Evolutionary conservation across 2,113 vertebrate genomes (phyloP), one percentile per base, ranked within the genome.

Genomic region (Actenoides lindsayi): DNA sequence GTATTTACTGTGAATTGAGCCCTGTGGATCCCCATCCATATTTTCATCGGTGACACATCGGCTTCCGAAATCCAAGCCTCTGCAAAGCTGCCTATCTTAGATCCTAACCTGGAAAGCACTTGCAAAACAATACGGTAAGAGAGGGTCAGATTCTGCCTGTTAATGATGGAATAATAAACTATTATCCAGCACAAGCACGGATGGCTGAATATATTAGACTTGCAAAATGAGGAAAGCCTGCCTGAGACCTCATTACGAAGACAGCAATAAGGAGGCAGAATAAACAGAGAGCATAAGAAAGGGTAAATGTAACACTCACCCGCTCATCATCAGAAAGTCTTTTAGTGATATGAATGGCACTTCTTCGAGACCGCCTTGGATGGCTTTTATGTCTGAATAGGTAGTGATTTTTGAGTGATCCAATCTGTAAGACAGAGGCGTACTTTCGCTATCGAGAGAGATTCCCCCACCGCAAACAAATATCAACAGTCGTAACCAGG

Each of bases 361-460:
- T 99, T 95, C 99, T 98, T 97, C 98, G 99, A 95, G 98, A 98
- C 92, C 99, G 98, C 95, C 97, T 98, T 68, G 99, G 98, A 77
- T 99, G 99, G 79, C 65, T 98, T 95, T 97, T 98, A 85, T 99
- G 99, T 96, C 97, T 99, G 97, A 99, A 99, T 96, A 99, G 97
- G 96, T 99, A 99, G 93, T 99, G 99, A 97, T 99, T 99, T 98
- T 99, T 97, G 94, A 99, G 98, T 78, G 99, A 98, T 93, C 99
- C 99, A 81, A 99, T 99, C 99, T 99, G 94, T 54, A 98, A 97
- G 75, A 94, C 67, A 97, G 51, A 95, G 27, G 41, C 7, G 4
- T 33, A 18, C 57, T 76, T 84, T 82, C 71, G 56, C 51, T n/a
- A 30, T 11, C 2, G 0, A 56, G 27, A 62, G 64, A 25, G 18